These are phyloP conservation scores for Invenusta paracnida DNA, from an alignment of 2,888 invertebrate species.

Conservation along the genomic window DNA sequence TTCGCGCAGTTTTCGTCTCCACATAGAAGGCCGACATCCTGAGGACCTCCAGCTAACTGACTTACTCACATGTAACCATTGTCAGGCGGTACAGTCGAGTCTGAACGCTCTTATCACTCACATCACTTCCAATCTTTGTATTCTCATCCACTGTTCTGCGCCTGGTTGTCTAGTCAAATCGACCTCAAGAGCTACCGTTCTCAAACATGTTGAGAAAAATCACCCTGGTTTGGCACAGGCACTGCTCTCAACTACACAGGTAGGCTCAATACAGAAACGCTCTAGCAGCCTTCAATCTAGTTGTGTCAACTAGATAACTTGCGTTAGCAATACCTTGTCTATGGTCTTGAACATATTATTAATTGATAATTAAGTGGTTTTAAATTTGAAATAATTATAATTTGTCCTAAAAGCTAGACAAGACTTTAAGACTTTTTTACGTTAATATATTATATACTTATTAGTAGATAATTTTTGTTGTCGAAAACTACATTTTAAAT, in stretches of 20 bases:
- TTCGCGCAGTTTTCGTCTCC: background rate
- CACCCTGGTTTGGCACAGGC: background rate
- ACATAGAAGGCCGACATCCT: background rate
- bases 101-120: background rate
- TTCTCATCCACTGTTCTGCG: slow-evolving; percentile 28
- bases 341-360: too few species aligned
- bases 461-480: too few species aligned
- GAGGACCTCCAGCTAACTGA: background rate
- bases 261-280: background rate
- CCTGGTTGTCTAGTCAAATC: slow-evolving; percentile 33
- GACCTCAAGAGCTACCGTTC: background rate
- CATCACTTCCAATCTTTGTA: background rate
- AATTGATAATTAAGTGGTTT: too few species aligned
- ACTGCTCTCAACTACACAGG: background rate
- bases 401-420: too few species aligned
- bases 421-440: too few species aligned
- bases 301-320: too few species aligned
- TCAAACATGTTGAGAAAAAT: background rate
- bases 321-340: background rate
- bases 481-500: too few species aligned
- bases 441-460: too few species aligned
- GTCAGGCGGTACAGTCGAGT: background rate
- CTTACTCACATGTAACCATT: background rate
- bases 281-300: too few species aligned
- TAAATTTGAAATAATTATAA: too few species aligned